Evolutionary conservation across 2,888 invertebrate genomes (phyloP).

Genomic region (Aphelenchoides bicaudatus): DNA sequence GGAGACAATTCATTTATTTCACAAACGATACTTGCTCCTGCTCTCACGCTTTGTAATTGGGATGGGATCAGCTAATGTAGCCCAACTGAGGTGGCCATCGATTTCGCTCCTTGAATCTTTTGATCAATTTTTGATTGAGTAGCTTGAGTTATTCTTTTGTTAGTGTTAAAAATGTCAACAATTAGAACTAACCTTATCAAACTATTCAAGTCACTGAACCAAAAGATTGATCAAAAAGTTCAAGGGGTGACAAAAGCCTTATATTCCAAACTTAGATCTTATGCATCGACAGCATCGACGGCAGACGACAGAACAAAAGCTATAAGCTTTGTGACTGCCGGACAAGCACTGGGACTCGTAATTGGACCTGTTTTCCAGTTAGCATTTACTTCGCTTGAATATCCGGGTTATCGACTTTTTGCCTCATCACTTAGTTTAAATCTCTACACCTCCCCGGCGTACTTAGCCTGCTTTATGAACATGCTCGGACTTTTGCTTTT

Average conservation of each 20-base stretch:
- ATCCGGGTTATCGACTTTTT: slow-evolving; percentile 29
- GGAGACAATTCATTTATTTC: slow-evolving; percentile 25
- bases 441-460: slow-evolving; percentile 43
- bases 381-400: slow-evolving; percentile 24
- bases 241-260: too few species aligned
- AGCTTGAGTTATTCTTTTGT: too few species aligned
- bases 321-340: slow-evolving; percentile 38
- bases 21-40: slow-evolving; percentile 31
- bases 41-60: slow-evolving; percentile 38
- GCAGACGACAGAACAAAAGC: slow-evolving; percentile 33
- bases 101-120: too few species aligned
- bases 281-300: slow-evolving; percentile 42
- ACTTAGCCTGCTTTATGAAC: slow-evolving; percentile 39
- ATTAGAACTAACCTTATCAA: too few species aligned
- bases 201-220: too few species aligned
- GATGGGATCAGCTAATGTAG: slow-evolving; percentile 32
- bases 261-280: slow-evolving; percentile 37
- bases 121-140: too few species aligned
- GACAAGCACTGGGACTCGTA: slow-evolving; percentile 36
- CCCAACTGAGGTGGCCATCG: too few species aligned
- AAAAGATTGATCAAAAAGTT: too few species aligned
- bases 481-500: slow-evolving; percentile 28
- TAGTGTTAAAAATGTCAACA: too few species aligned
- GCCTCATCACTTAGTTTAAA: slow-evolving; percentile 27
- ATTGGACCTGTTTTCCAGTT: slow-evolving; percentile 31